A percentile compares a stretch with the other conserved stretches of the same genome.
These are phyloP conservation scores for Apamea epomidion DNA, from an alignment of 2,888 invertebrate species.

Conservation along the genomic window DNA sequence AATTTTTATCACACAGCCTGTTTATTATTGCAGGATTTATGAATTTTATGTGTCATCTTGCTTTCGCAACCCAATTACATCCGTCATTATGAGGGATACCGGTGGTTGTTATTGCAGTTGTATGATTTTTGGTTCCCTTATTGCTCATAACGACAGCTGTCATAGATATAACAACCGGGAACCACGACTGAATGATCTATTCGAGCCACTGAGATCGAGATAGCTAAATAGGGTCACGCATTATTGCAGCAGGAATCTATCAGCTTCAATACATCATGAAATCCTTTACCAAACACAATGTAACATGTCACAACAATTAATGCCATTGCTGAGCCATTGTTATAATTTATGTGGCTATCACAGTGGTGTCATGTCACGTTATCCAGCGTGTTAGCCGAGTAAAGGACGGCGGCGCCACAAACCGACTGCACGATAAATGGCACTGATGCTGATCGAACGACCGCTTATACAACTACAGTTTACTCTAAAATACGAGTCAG, in stretches of 20 bases:
- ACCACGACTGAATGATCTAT: conserved; percentile 21
- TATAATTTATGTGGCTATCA: conserved; percentile 67
- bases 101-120: conserved; percentile 60
- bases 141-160: conserved; percentile 35
- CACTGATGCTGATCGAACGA: conserved; percentile 74
- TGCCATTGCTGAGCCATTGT: conserved; percentile 43
- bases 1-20: conserved; percentile 22
- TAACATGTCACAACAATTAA: conserved; percentile 17
- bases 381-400: conserved; percentile 76
- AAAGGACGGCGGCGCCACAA: conserved; percentile 76
- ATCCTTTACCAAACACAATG: conserved; percentile 26
- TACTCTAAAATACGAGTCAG: conserved; percentile 78
- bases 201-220: neutral
- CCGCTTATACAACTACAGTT: conserved; percentile 77
- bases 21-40: conserved; percentile 17
- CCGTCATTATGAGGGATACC: conserved; percentile 35
- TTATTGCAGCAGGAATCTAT: conserved; percentile 3
- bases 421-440: conserved; percentile 77
- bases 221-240: neutral
- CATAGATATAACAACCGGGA: neutral
- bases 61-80: conserved; percentile 32
- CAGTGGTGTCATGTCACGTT: conserved; percentile 78
- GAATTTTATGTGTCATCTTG: conserved; percentile 38
- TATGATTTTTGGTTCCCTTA: conserved; percentile 27
- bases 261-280: conserved; percentile 18